A percentile compares a stretch with the other conserved stretches of the same genome.
Conservation (phyloP, 2,113 vertebrate species). For the Hassar affinis region DNA sequence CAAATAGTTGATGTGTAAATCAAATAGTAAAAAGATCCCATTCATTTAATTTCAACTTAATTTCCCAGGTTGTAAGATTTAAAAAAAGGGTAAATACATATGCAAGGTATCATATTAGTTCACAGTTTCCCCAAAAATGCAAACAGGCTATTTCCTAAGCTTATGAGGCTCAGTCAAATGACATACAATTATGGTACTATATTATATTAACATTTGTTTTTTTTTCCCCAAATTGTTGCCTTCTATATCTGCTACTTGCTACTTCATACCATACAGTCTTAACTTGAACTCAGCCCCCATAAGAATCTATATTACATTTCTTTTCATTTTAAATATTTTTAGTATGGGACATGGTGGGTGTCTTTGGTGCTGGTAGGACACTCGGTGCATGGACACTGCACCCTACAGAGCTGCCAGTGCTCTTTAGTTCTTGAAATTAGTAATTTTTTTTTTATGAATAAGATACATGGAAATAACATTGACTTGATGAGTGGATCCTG, state of each 20-base stretch:
- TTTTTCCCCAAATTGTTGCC: background rate
- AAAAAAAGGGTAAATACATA: background rate
- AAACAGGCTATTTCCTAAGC: background rate
- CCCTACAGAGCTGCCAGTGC: background rate
- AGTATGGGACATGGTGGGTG: slow-evolving; percentile 23
- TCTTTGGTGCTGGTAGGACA: slow-evolving; percentile 69
- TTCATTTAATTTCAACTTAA: background rate
- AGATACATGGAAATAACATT: background rate
- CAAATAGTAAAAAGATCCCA: background rate
- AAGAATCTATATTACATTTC: too few relatives aligned
- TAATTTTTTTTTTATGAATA: slow-evolving; percentile 15
- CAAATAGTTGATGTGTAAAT: background rate
- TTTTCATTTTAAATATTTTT: background rate
- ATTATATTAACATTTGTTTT: background rate
- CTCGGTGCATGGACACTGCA: slow-evolving; percentile 25
- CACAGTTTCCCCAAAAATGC: background rate
- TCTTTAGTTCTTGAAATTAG: background rate
- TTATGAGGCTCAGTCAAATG: background rate
- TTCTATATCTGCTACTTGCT: background rate
- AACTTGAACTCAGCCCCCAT: background rate
- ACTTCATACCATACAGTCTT: background rate
- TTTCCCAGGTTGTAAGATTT: background rate
- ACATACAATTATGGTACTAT: background rate
- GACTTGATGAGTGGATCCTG: background rate
- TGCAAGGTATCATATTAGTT: background rate